These are phyloP conservation scores for Drosophila longiperda DNA, from an alignment of 2,888 invertebrate genomes.

Conservation along the genomic window DNA sequence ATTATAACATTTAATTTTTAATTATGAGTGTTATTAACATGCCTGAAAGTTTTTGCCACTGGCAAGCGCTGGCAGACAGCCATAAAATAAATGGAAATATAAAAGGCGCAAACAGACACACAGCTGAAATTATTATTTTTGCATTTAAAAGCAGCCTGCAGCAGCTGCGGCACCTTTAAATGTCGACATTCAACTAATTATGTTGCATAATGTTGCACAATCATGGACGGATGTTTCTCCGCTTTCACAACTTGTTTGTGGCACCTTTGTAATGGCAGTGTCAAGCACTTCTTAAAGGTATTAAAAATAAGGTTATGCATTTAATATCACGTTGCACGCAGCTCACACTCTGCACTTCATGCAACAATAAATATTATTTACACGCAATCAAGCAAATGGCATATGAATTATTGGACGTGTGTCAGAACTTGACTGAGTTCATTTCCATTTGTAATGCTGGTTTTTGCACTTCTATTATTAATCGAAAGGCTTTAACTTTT, in stretches of 20 bases:
- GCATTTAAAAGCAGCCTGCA: constrained; percentile 55
- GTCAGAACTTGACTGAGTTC: constrained; percentile 13
- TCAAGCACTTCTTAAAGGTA: constrained; percentile 12
- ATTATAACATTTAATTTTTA: constrained; percentile 77
- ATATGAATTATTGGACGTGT: constrained; percentile 40
- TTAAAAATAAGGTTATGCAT: neutral
- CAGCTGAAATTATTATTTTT: constrained; percentile 66
- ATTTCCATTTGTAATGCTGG: constrained; percentile 24
- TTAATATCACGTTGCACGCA: neutral
- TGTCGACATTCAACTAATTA: constrained; percentile 62
- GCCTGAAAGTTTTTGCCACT: constrained; percentile 65
- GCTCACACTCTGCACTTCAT: constrained; percentile 19
- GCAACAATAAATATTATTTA: constrained; percentile 42
- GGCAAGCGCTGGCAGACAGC: constrained; percentile 54
- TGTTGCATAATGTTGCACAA: constrained; percentile 57
- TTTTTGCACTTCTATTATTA: constrained; percentile 55
- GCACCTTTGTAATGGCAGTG: constrained; percentile 19
- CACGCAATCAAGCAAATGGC: constrained; percentile 29
- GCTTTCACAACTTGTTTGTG: constrained; percentile 4
- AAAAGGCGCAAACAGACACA: constrained; percentile 19
- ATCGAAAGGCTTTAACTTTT: constrained; percentile 33
- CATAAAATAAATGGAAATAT: constrained; percentile 53
- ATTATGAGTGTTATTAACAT: constrained; percentile 77
- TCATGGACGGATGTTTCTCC: constrained; percentile 23
- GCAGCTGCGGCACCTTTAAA: constrained; percentile 43